Base-by-base conservation (phyloP, 2,888 invertebrate species). In the Masnerella sp. region DNA sequence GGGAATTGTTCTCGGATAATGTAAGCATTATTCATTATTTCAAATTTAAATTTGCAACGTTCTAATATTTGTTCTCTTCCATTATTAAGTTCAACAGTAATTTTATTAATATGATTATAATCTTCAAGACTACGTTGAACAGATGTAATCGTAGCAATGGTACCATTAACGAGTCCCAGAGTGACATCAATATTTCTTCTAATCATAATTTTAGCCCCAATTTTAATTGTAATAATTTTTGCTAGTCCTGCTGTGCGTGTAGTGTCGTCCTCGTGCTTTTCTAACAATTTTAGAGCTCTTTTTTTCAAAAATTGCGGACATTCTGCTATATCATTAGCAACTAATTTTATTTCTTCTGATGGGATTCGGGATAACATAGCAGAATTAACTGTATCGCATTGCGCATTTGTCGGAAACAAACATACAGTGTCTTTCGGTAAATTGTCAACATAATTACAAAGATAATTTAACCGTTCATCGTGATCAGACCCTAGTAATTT, bases 81-180 rank as follows among this genome's bases (percentile, higher is more conserved):
- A 22, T 69, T 32, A 5, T 45, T 5, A 32, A 80, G 59, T 8
- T 28, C 11, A 40, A 80, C 76, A 8, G 32, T 64, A 1, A 80
- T 15, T 17, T 30, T 62, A 22, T 76, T 67, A 7, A 77, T 38
- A 15, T 71, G 18, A 38, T n/a, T n/a, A n/a, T n/a, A n/a, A n/a
- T n/a, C n/a, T n/a, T 43, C 43, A 5, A 43, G 20, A 12, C 43
- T 43, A 1, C 43, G 4, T 22, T 5, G 2, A 22, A 81, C 49
- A 2, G 65, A 68, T 56, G 56, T 34, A 12, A 80, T 54, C 5
- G 28, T 68, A 12, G 69, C 78, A 5, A 81, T 79, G 0, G 80
- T 59, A 28, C 80, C 80, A 65, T 81, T 82, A 0, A 80, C 78
- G 18, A 82, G 61, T 17, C 80, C 79, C 42, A 76, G 8, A 5